Conservation (phyloP, 2,797 vertebrate genomes). For the Glyptemys insculpta region DNA sequence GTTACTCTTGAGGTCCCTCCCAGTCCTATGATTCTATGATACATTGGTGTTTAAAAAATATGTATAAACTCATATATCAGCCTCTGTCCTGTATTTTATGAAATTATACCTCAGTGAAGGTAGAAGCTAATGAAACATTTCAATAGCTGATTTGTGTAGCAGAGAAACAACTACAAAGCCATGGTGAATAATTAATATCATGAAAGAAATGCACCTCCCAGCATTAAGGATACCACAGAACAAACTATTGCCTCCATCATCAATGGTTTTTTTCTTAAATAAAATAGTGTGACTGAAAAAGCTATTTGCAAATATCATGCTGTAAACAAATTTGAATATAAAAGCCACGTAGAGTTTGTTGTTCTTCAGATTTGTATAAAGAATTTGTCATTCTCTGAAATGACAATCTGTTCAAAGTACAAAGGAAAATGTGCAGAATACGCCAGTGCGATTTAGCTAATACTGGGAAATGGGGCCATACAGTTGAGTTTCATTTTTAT, state of each 20-base stretch:
- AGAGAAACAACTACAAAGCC: constrained; percentile 57
- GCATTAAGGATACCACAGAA: constrained; percentile 30
- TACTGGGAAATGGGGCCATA: constrained; percentile 61
- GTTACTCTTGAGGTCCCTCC: background rate
- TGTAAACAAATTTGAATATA: constrained; percentile 79
- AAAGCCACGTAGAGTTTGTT: constrained; percentile 60
- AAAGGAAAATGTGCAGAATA: constrained; percentile 47
- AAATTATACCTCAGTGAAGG: constrained; percentile 43
- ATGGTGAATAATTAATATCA: constrained; percentile 56
- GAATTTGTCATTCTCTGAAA: constrained; percentile 65
- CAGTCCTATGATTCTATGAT: background rate
- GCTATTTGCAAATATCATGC: constrained; percentile 61
- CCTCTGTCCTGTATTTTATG: constrained; percentile 68
- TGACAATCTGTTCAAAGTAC: constrained; percentile 51
- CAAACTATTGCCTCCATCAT: constrained; percentile 53
- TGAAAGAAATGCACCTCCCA: constrained; percentile 69
- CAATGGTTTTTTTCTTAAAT: background rate
- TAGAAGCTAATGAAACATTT: constrained; percentile 72
- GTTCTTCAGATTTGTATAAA: constrained; percentile 63
- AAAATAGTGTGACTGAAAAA: constrained; percentile 59
- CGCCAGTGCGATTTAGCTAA: constrained; percentile 59
- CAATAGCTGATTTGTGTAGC: constrained; percentile 60
- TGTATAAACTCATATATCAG: constrained; percentile 45
- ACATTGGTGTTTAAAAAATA: constrained; percentile 52
- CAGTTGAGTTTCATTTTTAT: constrained; percentile 41